A percentile compares a stretch with the other conserved stretches of the same genome.
Conservation (phyloP, 2,888 invertebrate species). For the Venustoraphidia nigricollis region DNA sequence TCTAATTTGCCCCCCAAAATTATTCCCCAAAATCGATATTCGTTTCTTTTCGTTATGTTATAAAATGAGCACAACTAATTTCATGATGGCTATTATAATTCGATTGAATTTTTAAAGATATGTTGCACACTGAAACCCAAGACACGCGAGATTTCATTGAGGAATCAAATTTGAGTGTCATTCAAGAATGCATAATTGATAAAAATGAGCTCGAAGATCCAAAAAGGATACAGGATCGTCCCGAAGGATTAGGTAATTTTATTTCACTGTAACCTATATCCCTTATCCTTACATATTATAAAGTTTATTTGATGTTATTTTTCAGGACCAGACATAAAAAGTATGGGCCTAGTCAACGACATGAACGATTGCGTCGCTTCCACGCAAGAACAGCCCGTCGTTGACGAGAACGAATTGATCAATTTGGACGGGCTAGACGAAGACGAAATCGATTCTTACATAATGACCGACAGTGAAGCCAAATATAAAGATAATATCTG, state of each 20-base stretch:
- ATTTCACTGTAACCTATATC: slow-evolving; percentile 4
- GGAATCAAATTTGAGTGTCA: slow-evolving; percentile 29
- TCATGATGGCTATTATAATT: too few species aligned
- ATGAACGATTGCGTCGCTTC: slow-evolving; percentile 29
- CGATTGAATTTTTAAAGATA: too few species aligned
- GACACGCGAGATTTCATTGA: slow-evolving; percentile 29
- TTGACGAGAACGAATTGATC: slow-evolving; percentile 14
- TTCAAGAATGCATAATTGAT: slow-evolving; percentile 25
- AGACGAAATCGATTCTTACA: slow-evolving; percentile 75
- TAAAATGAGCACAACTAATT: too few species aligned
- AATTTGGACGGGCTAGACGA: slow-evolving; percentile 74
- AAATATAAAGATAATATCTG: slow-evolving; percentile 70
- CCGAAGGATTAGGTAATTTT: slow-evolving; percentile 24
- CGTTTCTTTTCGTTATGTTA: too few species aligned
- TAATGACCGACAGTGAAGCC: slow-evolving; percentile 68
- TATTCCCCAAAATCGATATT: too few species aligned
- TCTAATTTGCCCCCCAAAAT: too few species aligned
- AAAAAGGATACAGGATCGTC: slow-evolving; percentile 14
- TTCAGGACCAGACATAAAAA: slow-evolving; percentile 55
- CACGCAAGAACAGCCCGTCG: slow-evolving; percentile 12
- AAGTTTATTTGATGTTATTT: too few species aligned
- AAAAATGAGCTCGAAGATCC: slow-evolving; percentile 19
- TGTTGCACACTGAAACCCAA: slow-evolving; percentile 15
- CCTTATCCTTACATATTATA: too few species aligned
- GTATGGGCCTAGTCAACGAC: slow-evolving; percentile 54